Base-by-base conservation (phyloP, 2,797 vertebrate genomes). In the Melanotaenia nigrans region DNA sequence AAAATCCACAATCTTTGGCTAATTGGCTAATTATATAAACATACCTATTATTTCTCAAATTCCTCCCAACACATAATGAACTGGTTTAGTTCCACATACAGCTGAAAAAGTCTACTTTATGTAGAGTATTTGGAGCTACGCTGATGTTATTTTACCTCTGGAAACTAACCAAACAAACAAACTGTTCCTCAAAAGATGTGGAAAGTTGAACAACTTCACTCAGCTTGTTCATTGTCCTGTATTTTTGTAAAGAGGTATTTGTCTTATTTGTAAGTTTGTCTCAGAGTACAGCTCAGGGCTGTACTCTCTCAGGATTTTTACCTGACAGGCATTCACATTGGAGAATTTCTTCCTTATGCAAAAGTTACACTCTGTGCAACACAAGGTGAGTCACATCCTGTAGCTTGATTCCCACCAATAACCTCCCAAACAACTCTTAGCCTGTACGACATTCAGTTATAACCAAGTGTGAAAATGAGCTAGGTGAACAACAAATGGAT, bases 1-100 rank as follows among this genome's bases (percentile, higher is more conserved):
- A 73, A 77, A 69, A 72, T 78, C 75, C 30, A 70, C 51, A 61
- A 64, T 68, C 51, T 82, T 40, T 83, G 24, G 24, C 24, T 25
- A 25, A 25, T 25, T 60, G 66, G 75, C 75, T 84, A 86, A 81
- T 84, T 85, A 87, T 82, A 72, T 90, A 87, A 92, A 89, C 86
- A 91, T 84, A 82, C 81, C 86, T 83, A 83, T 89, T 82, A 89
- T 91, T 92, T 89, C 82, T 72, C 1, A 25, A 36, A 49, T 62
- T 63, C 51, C 68, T 72, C 28, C 0, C 30, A 76, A 75, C 71
- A 82, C 71, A 82, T 63, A 79, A 70, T 53, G 67, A 33, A 54
- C 65, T 22, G 66, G 54, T 86, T 71, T 65, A 47, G 65, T 70
- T 68, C 47, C 49, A 77, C 65, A 81, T 71, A 59, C 30, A 28